These are phyloP conservation scores for Sarcophilus harrisii DNA, from an alignment of 2,797 vertebrate genomes.

Conservation along the genomic window DNA sequence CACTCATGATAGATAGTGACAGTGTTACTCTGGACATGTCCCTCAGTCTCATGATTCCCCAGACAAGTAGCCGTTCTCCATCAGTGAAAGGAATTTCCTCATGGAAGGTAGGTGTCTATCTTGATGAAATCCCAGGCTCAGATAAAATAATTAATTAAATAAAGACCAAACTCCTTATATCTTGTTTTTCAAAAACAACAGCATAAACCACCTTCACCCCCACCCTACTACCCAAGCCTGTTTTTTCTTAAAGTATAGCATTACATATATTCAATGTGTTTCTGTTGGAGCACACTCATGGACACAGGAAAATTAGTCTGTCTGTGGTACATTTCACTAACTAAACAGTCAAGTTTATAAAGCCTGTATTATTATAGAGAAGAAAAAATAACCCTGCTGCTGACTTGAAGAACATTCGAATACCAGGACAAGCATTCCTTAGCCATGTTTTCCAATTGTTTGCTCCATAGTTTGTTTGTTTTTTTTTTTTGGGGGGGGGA, in stretches of 20 bases:
- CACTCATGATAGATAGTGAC: background rate
- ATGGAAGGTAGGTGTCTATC: background rate
- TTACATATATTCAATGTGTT: conserved; percentile 20
- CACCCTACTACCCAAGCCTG: background rate
- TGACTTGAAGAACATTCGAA: conserved; percentile 8
- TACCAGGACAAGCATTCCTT: conserved; percentile 56
- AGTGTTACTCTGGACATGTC: background rate
- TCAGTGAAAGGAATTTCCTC: background rate
- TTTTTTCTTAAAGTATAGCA: background rate
- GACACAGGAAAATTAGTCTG: conserved; percentile 26
- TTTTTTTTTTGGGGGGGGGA: conserved; percentile 1
- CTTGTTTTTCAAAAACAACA: background rate
- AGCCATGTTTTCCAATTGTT: conserved; percentile 48
- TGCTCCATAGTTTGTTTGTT: conserved; percentile 24
- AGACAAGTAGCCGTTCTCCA: background rate
- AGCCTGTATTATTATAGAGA: conserved; percentile 25
- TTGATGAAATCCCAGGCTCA: background rate
- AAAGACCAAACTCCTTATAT: background rate
- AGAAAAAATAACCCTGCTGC: background rate
- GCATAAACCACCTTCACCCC: background rate
- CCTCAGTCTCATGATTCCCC: background rate
- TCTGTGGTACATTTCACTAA: conserved; percentile 46
- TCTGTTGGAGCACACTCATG: background rate
- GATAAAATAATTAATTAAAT: background rate
- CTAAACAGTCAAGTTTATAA: conserved; percentile 30